Base-by-base conservation (phyloP, 2,888 invertebrate genomes). In the Baronia brevicornis region DNA sequence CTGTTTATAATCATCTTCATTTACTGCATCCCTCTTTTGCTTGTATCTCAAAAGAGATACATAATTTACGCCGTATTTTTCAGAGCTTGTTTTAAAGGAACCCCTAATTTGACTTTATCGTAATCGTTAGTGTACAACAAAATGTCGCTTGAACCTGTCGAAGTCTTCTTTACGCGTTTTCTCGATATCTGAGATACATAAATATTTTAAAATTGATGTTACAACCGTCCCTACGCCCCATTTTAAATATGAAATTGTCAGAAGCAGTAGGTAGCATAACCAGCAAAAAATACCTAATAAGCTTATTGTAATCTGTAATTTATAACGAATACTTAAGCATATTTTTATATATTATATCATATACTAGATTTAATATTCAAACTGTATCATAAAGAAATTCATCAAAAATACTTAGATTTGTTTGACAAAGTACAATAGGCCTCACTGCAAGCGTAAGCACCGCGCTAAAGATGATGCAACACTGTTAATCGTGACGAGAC, bases 401-500 rank as follows among this genome's bases (percentile, higher is more conserved):
- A 9, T 9, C 10, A 24, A 32, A 25, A 18, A 19, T 32, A 32
- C 32, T 32, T 32, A 25, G 25, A 25, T 32, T 25, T 32, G 32
- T 18, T 28, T 7, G 24, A 17, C 12, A 24, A 25, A 25, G 20
- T 10, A 25, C 32, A 32, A 32, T 25, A 25, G 14, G 32, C 10
- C 25, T 25, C 23, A 12, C 9, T 29, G 25, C 14, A 23, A 19
- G 11, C 32, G 19, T 28, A 28, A 12, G 20, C 7, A 28, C 28
- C 8, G 28, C 28, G 13, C 28, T 11, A 8, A 25, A 5, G 7
- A n/a, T 17, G 10, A 31, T 31, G 27, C 31, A 30, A 36, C 29
- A 36, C 31, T 36, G 31, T 9, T n/a, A 27, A 26, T 21, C 23
- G 19, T 27, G 27, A 31, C 53, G 46, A 51, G 56, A 52, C 49